phyloP scores from a whole-genome alignment of 2,888 invertebrate species.

The Agonopterix heracliana region DNA sequence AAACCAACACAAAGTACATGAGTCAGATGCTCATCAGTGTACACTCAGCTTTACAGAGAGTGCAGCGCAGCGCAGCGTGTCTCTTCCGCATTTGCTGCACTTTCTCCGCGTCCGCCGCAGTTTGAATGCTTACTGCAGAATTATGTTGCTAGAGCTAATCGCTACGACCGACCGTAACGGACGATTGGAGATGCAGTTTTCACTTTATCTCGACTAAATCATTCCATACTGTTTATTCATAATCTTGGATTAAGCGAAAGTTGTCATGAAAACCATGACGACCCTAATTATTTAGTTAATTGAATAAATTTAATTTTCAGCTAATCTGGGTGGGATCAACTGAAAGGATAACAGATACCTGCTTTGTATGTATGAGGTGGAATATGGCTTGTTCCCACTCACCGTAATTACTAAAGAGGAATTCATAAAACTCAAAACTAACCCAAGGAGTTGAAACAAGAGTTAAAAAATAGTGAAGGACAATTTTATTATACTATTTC shows the following conservation, averaged over 20 bases:
- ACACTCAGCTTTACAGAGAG: slow-evolving; percentile 11
- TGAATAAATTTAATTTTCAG: no score
- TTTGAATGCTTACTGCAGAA: slow-evolving; percentile 16
- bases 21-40: slow-evolving; percentile 1
- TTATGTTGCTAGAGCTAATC: slow-evolving; percentile 29
- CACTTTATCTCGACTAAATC: slow-evolving; percentile 22
- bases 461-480: no score
- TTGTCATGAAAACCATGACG: not conserved
- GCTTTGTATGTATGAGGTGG: no score
- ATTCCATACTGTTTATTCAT: not conserved
- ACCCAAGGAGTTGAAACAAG: no score
- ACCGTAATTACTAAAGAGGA: no score
- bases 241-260: not conserved
- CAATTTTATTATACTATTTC: no score
- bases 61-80: slow-evolving; percentile 17
- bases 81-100: slow-evolving; percentile 46
- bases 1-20: no score
- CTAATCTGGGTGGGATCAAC: no score
- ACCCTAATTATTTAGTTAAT: no score
- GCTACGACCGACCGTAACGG: slow-evolving; percentile 17
- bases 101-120: slow-evolving; percentile 36
- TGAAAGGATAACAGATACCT: no score
- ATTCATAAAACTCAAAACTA: no score
- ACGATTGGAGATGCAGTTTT: slow-evolving; percentile 19
- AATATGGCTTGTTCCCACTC: no score